Conservation (phyloP, 2,888 invertebrate genomes). For the Bombylius major region DNA sequence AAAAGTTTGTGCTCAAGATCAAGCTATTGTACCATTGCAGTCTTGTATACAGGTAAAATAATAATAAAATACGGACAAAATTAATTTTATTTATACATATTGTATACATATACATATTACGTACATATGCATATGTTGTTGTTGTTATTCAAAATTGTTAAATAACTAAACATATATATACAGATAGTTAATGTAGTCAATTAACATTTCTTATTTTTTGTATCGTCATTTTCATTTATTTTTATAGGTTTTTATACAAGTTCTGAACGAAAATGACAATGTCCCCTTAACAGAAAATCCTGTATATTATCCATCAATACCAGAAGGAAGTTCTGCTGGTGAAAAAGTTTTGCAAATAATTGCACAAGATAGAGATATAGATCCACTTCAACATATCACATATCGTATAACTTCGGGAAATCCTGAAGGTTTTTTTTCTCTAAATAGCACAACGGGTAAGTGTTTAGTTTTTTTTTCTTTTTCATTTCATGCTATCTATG, state of each 20-base stretch:
- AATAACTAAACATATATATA: too few relatives aligned
- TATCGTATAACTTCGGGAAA: constrained; percentile 85
- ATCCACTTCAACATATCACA: constrained; percentile 50
- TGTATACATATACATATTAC: too few relatives aligned
- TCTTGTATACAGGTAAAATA: constrained; percentile 64
- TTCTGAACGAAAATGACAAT: constrained; percentile 91
- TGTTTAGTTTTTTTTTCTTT: not conserved
- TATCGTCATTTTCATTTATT: too few relatives aligned
- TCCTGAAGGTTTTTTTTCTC: constrained; percentile 80
- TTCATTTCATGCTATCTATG: too few relatives aligned
- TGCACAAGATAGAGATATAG: constrained; percentile 69
- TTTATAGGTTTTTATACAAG: constrained; percentile 61
- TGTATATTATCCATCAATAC: constrained; percentile 67
- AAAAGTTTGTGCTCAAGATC: constrained; percentile 85
- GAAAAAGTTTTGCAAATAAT: constrained; percentile 59
- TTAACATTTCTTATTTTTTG: too few relatives aligned
- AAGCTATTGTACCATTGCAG: constrained; percentile 73
- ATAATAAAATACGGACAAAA: not conserved
- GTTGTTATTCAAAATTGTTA: too few relatives aligned
- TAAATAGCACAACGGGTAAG: constrained; percentile 72
- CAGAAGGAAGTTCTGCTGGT: constrained; percentile 66
- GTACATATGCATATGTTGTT: too few relatives aligned
- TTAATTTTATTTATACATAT: not conserved
- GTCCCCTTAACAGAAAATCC: constrained; percentile 79
- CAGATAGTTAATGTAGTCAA: too few relatives aligned